Percentiles rank a stretch among this genome's conserved stretches.
These are phyloP conservation scores for Catharus bicknelli DNA, from an alignment of 2,113 vertebrate species.

Conservation along the genomic window DNA sequence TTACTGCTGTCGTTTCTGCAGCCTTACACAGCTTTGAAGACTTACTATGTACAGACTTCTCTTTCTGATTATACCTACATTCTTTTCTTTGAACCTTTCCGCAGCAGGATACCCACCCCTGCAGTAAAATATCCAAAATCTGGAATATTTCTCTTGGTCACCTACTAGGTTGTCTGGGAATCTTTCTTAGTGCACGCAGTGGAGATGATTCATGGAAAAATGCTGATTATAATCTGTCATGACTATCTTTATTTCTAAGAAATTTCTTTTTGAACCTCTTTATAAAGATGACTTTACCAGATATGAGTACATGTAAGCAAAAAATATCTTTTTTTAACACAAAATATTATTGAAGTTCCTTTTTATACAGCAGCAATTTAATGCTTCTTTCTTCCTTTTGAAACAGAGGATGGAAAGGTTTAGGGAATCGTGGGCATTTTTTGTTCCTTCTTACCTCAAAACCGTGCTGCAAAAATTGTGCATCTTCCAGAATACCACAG, in stretches of 20 bases:
- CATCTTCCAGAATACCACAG: background rate
- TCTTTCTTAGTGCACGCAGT: background rate
- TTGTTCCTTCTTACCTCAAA: background rate
- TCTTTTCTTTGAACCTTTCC: background rate
- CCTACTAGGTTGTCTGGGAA: background rate
- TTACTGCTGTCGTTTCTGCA: slow-evolving; percentile 3
- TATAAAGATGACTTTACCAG: slow-evolving; percentile 1
- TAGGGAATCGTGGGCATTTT: background rate
- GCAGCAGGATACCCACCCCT: background rate
- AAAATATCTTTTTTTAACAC: background rate
- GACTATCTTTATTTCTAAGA: background rate
- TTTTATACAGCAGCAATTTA: background rate
- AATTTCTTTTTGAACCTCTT: background rate
- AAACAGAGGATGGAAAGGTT: background rate
- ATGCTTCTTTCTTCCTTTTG: background rate
- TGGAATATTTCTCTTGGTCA: background rate
- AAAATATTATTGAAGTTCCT: background rate
- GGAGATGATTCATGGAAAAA: background rate
- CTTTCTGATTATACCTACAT: background rate
- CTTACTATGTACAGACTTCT: background rate
- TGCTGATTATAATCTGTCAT: background rate
- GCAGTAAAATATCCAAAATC: background rate
- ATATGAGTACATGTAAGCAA: background rate
- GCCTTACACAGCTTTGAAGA: slow-evolving; percentile 9
- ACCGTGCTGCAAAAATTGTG: background rate